These are phyloP conservation scores for Leptinotarsa peninsularis DNA, from an alignment of 2,888 invertebrate species.

Conservation along the genomic window DNA sequence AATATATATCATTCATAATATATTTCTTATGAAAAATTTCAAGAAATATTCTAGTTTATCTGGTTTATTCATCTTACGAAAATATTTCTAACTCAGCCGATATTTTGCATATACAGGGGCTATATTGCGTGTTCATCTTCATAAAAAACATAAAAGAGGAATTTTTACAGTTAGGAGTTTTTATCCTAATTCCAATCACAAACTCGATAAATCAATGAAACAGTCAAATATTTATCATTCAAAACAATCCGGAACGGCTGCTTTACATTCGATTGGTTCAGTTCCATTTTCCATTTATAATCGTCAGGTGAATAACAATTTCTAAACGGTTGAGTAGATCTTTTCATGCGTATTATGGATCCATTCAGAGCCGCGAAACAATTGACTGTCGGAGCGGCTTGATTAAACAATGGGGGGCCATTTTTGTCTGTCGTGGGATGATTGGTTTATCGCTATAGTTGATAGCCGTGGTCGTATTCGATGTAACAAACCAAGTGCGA, in stretches of 20 bases:
- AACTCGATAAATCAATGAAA: slow-evolving; percentile 10
- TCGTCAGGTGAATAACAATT: slow-evolving; percentile 31
- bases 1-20: too few species aligned
- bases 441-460: slow-evolving; percentile 14
- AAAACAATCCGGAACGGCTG: slow-evolving; percentile 23
- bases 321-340: slow-evolving; percentile 27
- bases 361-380: slow-evolving; percentile 27
- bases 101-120: too few species aligned
- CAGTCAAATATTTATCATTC: slow-evolving; percentile 22
- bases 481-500: slow-evolving; percentile 7
- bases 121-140: too few species aligned
- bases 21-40: too few species aligned
- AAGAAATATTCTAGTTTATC: too few species aligned
- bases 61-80: too few species aligned
- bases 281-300: slow-evolving; percentile 26
- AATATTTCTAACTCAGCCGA: too few species aligned
- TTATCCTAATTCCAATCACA: background rate
- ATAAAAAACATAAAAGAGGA: background rate
- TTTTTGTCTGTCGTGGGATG: slow-evolving; percentile 29
- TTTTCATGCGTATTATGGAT: slow-evolving; percentile 32
- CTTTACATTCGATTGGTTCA: slow-evolving; percentile 27
- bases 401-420: slow-evolving; percentile 38
- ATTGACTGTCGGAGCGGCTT: slow-evolving; percentile 22
- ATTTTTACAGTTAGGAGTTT: background rate
- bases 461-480: slow-evolving; percentile 3